Base-by-base conservation (phyloP, 2,113 vertebrate genomes). In the Toxotes chatareus region DNA sequence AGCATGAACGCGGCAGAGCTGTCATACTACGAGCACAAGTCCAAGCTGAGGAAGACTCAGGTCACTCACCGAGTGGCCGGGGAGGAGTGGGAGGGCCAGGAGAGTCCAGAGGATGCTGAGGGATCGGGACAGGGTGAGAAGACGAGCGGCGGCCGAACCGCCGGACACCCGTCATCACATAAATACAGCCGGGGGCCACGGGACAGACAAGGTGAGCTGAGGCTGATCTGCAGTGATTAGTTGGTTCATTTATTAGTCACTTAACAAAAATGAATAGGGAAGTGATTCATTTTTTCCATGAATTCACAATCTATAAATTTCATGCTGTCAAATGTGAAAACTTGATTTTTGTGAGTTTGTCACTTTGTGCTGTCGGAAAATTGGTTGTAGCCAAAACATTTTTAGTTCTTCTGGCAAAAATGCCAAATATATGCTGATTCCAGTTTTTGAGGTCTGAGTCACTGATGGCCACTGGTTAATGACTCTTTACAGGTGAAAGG, bases 11-110 rank as follows among this genome's bases (percentile, higher is more conserved):
- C 96, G 34, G 97, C 97, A 0, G 96, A 98, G 90, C 94, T 97
- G 88, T 96, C 96, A 0, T 99, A 99, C 74, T 96, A 97, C 17
- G 96, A 99, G 85, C 98, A 99, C 94, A 99, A 99, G 93, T 97
- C 97, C 74, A 99, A 97, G 76, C 93, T 99, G 32, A 97, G 94
- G 93, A 96, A 96, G 93, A 99, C 98, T 0, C 97, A 97, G 92
- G 96, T 99, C 34, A 83, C 74, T 0, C 88, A 73, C 72, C 46
- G 89, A 1, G 7, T 47, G 0, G 0, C 76, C 0, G 85, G 70
- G 0, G 90, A 88, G 34, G 90, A 90, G 51, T 86, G 86, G 87
- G 88, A 92, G 17, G 85, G 27, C 0, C 83, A 79, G 38, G 76
- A 87, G 4, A 69, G 38, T 0, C 34, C 36, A 0, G 90, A 88